Base-by-base conservation (phyloP, 2,888 invertebrate species). In the Hydroisotoma schaefferi region DNA sequence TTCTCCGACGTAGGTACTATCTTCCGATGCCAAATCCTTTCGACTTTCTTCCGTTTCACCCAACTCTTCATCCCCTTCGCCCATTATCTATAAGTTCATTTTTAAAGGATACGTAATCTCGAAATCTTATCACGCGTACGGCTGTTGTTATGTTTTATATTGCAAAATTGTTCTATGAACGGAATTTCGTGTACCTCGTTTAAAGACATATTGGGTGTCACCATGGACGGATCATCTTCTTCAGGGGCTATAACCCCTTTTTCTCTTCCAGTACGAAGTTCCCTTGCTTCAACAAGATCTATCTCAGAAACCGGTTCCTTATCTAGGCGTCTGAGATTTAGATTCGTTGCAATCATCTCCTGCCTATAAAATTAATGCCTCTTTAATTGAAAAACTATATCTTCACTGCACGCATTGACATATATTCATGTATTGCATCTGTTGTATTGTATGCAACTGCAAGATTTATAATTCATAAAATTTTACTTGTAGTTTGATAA, bases 261-360 rank as follows among this genome's bases (percentile, higher is more conserved):
- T 15, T 63, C 63, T 18, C 63, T 37, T 27, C 63, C 63, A 44
- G 43, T 63, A 22, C 63, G 53, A 48, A 63, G 38, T 12, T 54
- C 56, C 5, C 57, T 48, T 8, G 56, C 59, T 27, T 63, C 58
- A 1, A 57, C 57, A 26, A 63, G 26, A 8, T 63, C 59, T 5
- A 59, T 59, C 46, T 63, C 63, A 26, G 59, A 38, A 4, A 63
- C 53, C 5, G 59, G 59, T 15, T 55, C 46, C 44, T 63, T 63
- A 26, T 63, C 63, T 23, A 63, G 43, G n/a, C 63, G 37, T 27
- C 53, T 43, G 3, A 63, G 46, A 27, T 59, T 63, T 8, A 44
- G 59, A 59, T 57, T 59, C 6, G 54, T 57, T 6, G 57, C 59
- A 18, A 63, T 28, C n/a, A 57, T 57, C 46, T 63, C 63, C 2